These are phyloP conservation scores for Heliconius erato DNA, from an alignment of 2,888 invertebrate genomes.

Conservation along the genomic window DNA sequence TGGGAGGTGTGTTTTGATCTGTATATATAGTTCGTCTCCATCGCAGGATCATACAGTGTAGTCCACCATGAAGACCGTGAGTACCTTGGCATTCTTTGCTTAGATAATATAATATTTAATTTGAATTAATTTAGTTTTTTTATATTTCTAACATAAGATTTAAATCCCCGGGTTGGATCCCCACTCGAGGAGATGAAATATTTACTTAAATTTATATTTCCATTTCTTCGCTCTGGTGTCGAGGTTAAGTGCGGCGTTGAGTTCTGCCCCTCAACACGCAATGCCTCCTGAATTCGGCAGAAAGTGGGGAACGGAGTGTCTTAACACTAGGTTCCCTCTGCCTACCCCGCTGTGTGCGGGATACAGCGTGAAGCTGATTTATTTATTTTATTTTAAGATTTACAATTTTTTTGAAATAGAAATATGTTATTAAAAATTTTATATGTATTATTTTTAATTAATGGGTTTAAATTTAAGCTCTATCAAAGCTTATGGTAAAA, in stretches of 20 bases:
- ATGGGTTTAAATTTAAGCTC: neutral
- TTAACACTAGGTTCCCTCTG: too few species aligned
- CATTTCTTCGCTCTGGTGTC: too few species aligned
- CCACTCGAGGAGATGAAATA: too few species aligned
- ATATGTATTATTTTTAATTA: neutral
- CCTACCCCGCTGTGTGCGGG: too few species aligned
- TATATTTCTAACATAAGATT: neutral
- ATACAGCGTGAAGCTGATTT: too few species aligned
- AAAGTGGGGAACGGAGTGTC: too few species aligned
- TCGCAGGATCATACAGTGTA: constrained; percentile 57
- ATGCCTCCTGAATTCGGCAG: too few species aligned
- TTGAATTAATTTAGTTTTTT: neutral
- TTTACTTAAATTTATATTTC: too few species aligned
- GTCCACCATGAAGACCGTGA: constrained; percentile 77
- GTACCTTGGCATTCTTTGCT: constrained; percentile 52
- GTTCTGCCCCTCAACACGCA: too few species aligned
- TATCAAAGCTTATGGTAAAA: neutral
- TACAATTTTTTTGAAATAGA: neutral
- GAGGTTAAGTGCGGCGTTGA: too few species aligned
- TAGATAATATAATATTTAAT: neutral
- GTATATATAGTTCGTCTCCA: constrained; percentile 68
- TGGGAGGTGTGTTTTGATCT: constrained; percentile 46
- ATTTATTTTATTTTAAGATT: too few species aligned
- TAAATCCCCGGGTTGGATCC: neutral
- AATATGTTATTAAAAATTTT: neutral